Evolutionary conservation across 1,140 invertebrate genomes (phyloP).

Genomic region (Drosophila kohkoa): DNA sequence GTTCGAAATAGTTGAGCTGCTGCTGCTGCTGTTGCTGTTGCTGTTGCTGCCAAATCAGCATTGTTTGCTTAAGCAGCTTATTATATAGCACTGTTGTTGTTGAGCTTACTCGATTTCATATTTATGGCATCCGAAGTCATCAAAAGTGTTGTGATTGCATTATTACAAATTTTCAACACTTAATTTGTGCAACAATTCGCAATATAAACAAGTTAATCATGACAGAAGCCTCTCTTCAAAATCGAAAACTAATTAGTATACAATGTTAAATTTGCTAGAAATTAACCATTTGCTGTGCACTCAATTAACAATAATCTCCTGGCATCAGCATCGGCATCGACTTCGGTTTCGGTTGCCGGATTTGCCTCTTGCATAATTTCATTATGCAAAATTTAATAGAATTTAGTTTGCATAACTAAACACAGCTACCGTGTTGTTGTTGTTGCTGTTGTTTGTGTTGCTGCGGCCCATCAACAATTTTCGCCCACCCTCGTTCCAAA

Average conservation of each 20-base stretch:
- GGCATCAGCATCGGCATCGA: background rate
- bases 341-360: background rate
- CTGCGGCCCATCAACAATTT: background rate
- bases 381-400: conserved; percentile 30
- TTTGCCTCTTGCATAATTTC: conserved; percentile 17
- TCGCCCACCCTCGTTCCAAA: background rate
- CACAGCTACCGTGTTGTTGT: background rate
- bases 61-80: conserved; percentile 19
- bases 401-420: conserved; percentile 38
- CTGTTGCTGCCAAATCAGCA: conserved; percentile 1
- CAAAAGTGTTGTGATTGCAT: background rate
- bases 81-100: background rate
- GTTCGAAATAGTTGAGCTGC: background rate
- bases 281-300: conserved; percentile 33
- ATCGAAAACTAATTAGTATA: conserved; percentile 25
- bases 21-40: background rate
- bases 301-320: conserved; percentile 44
- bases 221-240: background rate
- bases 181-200: conserved; percentile 12
- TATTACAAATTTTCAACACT: background rate
- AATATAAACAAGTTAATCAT: conserved; percentile 28
- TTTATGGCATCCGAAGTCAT: background rate
- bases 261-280: conserved; percentile 10
- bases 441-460: background rate
- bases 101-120: background rate